A percentile compares a stretch with the other conserved stretches of the same genome.
These are phyloP conservation scores for Diploscapter pachys DNA, from an alignment of 1,140 invertebrate species.

Conservation along the genomic window DNA sequence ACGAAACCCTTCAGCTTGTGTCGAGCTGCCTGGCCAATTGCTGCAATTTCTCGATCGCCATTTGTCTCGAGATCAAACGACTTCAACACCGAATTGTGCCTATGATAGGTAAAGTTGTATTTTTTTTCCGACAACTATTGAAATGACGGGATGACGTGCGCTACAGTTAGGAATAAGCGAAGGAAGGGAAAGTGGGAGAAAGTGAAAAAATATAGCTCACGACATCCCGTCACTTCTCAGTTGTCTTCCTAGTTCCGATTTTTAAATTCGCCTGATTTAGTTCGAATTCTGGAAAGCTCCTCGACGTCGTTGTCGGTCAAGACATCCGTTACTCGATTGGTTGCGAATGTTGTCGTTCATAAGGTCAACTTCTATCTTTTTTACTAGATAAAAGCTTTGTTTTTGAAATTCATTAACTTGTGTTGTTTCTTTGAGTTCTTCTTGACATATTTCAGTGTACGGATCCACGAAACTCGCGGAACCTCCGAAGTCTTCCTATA, in stretches of 20 bases:
- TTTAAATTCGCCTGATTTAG: no score
- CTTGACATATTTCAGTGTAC: neutral
- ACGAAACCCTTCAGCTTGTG: neutral
- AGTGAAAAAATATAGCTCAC: no score
- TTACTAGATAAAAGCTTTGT: no score
- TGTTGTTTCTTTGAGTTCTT: no score
- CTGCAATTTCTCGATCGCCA: neutral
- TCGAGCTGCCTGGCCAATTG: constrained; percentile 1
- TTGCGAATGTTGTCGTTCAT: constrained; percentile 12
- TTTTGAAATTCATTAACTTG: no score
- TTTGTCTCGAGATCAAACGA: constrained; percentile 14
- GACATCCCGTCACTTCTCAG: no score
- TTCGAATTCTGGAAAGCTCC: no score
- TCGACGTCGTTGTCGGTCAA: neutral
- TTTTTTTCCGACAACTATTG: neutral
- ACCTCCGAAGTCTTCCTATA: no score
- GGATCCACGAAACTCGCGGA: neutral
- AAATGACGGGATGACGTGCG: constrained; percentile 3
- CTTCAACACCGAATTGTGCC: neutral
- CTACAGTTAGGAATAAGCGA: no score
- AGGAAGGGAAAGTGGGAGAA: no score
- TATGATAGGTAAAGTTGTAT: constrained; percentile 4
- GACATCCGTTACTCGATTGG: constrained; percentile 3
- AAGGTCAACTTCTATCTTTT: neutral
- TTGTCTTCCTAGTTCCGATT: no score